Evolutionary conservation across 2,113 vertebrate genomes (phyloP), one percentile per base, ranked within the genome.

Genomic region (Nothoprocta pentlandii): DNA sequence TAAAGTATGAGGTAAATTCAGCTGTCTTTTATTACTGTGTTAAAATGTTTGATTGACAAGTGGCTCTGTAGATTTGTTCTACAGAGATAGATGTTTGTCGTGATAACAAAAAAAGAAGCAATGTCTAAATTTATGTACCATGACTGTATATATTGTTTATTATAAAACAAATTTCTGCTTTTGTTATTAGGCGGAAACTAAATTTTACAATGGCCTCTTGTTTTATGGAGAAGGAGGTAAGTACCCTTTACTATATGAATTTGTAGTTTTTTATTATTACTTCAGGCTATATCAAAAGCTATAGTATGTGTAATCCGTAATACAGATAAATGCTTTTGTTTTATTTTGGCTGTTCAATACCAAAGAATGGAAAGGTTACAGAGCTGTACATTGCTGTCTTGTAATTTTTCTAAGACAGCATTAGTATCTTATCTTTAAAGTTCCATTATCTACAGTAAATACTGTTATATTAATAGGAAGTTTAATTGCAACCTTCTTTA

Each of bases 201-300:
- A 99, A 93, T 99, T 99, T 98, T 99, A 99, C 97, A 99, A 98
- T 96, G 99, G 99, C 70, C 98, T 99, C 62, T 97, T 99, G 96
- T 99, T 99, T 96, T 99, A 99, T 92, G 99, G 99, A 95, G 99
- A 99, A 98, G 99, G 99, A 98, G 99, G 99, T 99, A 96, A 97
- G 97, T 97, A 85, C 74, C 88, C 56, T 95, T 96, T 93, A 87
- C 58, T 83, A 30, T 86, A 69, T 80, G 78, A 68, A 9, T 80
- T 80, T 69, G 20, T 82, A 56, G 61, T 59, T 85, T 70, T 90
- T 51, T 2, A 0, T 81, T 87, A 26, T 19, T 91, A 30, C 39
- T 78, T 82, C 36, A 68, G 44, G 11, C 87, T 88, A 19, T 54
- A 12, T 70, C 74, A 61, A 95, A 36, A 87, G 44, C 53, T 76